Evolutionary conservation across 1,140 invertebrate species (phyloP).

Genomic region (Micrasema minimum): DNA sequence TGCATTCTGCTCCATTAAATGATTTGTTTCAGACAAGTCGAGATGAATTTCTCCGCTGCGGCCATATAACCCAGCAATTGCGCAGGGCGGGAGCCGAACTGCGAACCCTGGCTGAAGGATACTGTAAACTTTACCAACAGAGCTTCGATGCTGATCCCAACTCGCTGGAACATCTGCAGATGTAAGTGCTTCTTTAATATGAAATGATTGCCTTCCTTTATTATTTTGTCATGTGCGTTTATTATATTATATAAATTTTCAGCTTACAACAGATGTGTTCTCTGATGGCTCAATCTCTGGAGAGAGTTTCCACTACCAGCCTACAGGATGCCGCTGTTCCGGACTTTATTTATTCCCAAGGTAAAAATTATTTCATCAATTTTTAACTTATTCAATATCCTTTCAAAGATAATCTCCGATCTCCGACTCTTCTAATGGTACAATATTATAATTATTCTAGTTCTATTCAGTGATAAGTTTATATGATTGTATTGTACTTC

Average conservation of each 20-base stretch:
- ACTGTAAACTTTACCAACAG: conserved; percentile 87
- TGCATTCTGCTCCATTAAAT: too few species aligned
- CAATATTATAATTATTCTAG: too few species aligned
- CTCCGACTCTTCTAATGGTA: too few species aligned
- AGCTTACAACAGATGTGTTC: conserved; percentile 83
- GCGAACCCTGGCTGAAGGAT: conserved; percentile 78
- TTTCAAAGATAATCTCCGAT: too few species aligned
- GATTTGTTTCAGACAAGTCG: conserved; percentile 59
- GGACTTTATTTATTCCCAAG: conserved; percentile 60
- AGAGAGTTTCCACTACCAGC: conserved; percentile 71
- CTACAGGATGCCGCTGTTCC: conserved; percentile 59
- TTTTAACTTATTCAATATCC: too few species aligned
- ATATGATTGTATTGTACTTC: too few species aligned
- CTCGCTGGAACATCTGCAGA: conserved; percentile 82
- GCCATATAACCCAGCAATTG: conserved; percentile 83
- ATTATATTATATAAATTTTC: background rate
- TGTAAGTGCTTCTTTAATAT: conserved; percentile 64
- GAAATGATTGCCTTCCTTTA: too few species aligned
- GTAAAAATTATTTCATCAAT: conserved; percentile 18
- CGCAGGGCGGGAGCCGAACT: conserved; percentile 82
- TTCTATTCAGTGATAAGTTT: too few species aligned
- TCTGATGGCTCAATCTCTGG: conserved; percentile 80
- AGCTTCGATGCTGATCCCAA: conserved; percentile 93
- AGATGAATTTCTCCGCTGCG: conserved; percentile 85
- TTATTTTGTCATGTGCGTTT: too few species aligned